Conservation (phyloP, 2,797 vertebrate genomes). For the Bradypus variegatus region DNA sequence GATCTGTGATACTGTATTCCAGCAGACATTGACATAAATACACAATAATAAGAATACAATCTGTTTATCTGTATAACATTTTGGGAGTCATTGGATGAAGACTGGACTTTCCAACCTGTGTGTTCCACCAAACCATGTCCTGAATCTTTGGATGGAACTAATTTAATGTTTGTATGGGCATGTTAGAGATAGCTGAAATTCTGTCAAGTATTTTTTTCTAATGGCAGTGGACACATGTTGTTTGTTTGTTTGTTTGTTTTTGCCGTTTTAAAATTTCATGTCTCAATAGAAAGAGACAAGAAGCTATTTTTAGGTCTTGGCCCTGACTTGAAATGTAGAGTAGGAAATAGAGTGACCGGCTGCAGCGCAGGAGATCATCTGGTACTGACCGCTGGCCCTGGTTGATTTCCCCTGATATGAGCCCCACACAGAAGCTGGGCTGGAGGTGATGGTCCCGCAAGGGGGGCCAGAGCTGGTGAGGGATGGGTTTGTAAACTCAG, state of each 20-base stretch:
- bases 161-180: neutral
- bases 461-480: neutral
- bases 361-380: conserved; percentile 55
- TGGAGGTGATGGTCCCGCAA: conserved; percentile 35
- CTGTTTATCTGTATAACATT: too few relatives aligned
- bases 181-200: neutral
- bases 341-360: conserved; percentile 47
- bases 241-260: neutral
- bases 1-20: neutral
- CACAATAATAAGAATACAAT: neutral
- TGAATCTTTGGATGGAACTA: fast-evolving
- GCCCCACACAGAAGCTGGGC: neutral
- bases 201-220: neutral
- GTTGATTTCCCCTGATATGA: conserved; percentile 65
- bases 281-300: neutral
- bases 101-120: fast-evolving
- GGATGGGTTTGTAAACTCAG: conserved; percentile 44
- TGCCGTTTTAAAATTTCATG: conserved; percentile 19
- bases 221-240: fast-evolving
- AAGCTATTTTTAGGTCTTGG: conserved; percentile 4
- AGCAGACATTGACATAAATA: neutral
- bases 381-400: conserved; percentile 60
- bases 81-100: neutral
- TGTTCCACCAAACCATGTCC: fast-evolving
- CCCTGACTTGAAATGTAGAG: conserved; percentile 27